phyloP scores from a whole-genome alignment of 2,888 invertebrate genomes.

The Drosophila maculinotata region DNA sequence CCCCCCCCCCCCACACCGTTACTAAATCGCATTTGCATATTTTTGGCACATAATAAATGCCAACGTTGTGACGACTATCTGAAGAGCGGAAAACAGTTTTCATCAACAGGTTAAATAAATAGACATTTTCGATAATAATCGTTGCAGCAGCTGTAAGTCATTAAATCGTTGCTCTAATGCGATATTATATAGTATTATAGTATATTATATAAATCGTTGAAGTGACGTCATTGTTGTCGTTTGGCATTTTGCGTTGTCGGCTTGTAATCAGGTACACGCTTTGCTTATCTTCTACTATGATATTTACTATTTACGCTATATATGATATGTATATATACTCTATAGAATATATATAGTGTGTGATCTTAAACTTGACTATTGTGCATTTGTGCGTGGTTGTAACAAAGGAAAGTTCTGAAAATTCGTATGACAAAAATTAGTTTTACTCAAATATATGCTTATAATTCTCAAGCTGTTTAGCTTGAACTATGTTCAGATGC shows the following conservation, averaged over 20 bases:
- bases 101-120: slow-evolving; percentile 50
- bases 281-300: slow-evolving; percentile 32
- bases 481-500: not conserved
- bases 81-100: slow-evolving; percentile 15
- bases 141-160: slow-evolving; percentile 14
- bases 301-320: not conserved
- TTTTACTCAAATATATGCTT: not conserved
- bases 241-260: slow-evolving; percentile 4
- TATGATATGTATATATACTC: not conserved
- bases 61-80: too few species aligned
- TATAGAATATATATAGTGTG: not conserved
- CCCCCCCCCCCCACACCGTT: not conserved
- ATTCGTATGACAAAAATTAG: too few species aligned
- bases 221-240: slow-evolving; percentile 30
- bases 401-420: too few species aligned
- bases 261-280: slow-evolving; percentile 48
- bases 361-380: not conserved
- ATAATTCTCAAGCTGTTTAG: not conserved
- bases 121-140: slow-evolving; percentile 26
- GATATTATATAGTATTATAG: not conserved
- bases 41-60: slow-evolving; percentile 51
- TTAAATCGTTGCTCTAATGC: not conserved
- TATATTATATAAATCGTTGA: slow-evolving; percentile 18
- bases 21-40: slow-evolving; percentile 11
- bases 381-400: not conserved